A percentile compares a stretch with the other conserved stretches of the same genome.
phyloP scores from a whole-genome alignment of 2,113 vertebrate species.

The Nicator chloris region DNA sequence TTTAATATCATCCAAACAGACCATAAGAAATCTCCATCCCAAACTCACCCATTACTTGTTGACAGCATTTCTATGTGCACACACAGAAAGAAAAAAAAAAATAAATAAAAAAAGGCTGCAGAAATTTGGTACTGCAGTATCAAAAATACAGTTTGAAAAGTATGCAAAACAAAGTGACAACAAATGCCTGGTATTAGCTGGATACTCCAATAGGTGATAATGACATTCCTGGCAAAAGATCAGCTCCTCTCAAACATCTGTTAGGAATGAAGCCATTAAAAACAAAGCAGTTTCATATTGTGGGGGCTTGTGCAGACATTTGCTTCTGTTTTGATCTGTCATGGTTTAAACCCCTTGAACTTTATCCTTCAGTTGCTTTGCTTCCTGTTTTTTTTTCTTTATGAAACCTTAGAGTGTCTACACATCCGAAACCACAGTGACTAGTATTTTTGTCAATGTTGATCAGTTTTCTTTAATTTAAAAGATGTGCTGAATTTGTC shows the following conservation, averaged over 20 bases:
- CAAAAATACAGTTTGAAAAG: neutral
- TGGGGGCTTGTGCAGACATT: neutral
- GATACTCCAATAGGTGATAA: neutral
- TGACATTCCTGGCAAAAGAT: constrained; percentile 22
- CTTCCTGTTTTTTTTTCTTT: neutral
- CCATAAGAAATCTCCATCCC: neutral
- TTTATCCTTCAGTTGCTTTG: neutral
- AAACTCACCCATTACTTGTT: neutral
- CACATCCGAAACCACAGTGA: neutral
- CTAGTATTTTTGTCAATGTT: neutral
- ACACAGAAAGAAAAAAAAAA: neutral
- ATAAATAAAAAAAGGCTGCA: neutral
- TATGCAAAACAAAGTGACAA: neutral
- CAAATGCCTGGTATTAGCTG: neutral
- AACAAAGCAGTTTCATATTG: neutral
- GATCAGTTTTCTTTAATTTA: neutral
- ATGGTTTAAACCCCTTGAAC: neutral
- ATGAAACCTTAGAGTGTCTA: neutral
- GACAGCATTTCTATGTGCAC: neutral
- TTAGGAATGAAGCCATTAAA: neutral
- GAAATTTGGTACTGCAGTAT: neutral
- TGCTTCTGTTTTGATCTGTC: neutral
- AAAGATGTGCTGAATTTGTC: neutral
- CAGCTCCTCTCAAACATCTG: constrained; percentile 37
- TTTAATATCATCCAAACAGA: neutral